Percentiles rank a stretch among this genome's conserved stretches.
phyloP scores from a whole-genome alignment of 2,113 vertebrate species.

The Indicator maculatus region DNA sequence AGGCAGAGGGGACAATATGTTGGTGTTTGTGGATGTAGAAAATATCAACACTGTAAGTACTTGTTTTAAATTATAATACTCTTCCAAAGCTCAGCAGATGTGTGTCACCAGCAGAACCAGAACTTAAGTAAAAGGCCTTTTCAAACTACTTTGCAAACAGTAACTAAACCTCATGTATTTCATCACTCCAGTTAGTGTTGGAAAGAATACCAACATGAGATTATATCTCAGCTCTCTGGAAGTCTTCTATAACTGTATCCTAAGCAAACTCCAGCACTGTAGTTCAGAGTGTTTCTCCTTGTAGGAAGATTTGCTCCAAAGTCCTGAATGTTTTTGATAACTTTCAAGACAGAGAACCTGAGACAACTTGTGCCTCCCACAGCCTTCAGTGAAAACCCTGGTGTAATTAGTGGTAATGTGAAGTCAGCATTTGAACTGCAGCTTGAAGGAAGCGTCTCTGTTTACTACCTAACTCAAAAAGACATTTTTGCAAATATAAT shows the following conservation, averaged over 20 bases:
- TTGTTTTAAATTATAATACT: background rate
- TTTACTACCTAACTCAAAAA: background rate
- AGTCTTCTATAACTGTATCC: background rate
- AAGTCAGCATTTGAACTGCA: background rate
- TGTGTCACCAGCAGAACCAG: background rate
- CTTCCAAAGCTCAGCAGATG: background rate
- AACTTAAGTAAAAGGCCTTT: background rate
- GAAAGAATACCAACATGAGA: background rate
- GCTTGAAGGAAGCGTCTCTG: background rate
- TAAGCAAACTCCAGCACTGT: background rate
- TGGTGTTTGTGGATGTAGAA: slow-evolving; percentile 96
- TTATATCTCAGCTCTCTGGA: background rate
- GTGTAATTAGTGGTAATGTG: background rate
- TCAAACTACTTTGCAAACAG: background rate
- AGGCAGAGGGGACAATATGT: slow-evolving; percentile 80
- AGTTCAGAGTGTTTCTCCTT: background rate
- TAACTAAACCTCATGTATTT: background rate
- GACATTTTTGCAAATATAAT: background rate
- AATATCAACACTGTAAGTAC: slow-evolving; percentile 92
- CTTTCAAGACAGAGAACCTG: background rate
- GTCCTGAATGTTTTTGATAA: background rate
- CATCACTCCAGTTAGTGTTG: background rate
- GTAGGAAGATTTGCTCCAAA: background rate
- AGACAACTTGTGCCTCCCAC: background rate
- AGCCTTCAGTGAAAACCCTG: background rate